A percentile compares a stretch with the other conserved stretches of the same genome.
phyloP scores from a whole-genome alignment of 53 echinoderm and acorn worm genomes.

The Temnopleurus reevesii region DNA sequence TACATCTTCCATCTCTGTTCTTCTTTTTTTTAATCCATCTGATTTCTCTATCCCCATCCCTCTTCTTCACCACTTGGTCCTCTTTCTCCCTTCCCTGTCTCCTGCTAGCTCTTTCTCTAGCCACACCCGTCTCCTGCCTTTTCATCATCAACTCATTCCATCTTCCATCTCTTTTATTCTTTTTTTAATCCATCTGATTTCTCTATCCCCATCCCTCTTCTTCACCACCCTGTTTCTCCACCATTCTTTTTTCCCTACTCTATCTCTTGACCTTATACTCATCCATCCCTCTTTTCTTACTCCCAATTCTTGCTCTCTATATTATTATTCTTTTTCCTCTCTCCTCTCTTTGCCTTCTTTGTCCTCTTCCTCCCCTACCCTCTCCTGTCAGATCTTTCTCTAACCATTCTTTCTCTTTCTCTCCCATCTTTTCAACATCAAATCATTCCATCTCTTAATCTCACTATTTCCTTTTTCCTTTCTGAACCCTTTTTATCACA shows the following conservation, averaged over 20 bases:
- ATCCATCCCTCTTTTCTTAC: background rate
- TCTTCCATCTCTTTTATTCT: background rate
- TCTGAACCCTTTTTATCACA: too few species aligned
- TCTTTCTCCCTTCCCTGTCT: background rate
- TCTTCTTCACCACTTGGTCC: background rate
- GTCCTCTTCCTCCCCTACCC: background rate
- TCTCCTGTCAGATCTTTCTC: background rate
- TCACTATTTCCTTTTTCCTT: background rate
- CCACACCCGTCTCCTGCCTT: background rate
- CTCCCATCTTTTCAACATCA: background rate
- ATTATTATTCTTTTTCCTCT: background rate
- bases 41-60: background rate
- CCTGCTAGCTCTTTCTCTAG: background rate
- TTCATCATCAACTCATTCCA: background rate
- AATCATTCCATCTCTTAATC: conserved; percentile 13
- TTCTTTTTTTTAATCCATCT: too few species aligned
- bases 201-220: background rate
- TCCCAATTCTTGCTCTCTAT: background rate
- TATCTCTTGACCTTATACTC: background rate
- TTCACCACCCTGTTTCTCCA: background rate
- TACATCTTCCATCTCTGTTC: background rate
- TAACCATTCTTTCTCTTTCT: background rate
- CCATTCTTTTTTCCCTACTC: too few species aligned
- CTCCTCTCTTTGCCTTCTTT: background rate
- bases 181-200: too few species aligned